These are phyloP conservation scores for Exaiptasia diaphana DNA, from an alignment of 64 coral and sea anemone genomes.

Conservation along the genomic window DNA sequence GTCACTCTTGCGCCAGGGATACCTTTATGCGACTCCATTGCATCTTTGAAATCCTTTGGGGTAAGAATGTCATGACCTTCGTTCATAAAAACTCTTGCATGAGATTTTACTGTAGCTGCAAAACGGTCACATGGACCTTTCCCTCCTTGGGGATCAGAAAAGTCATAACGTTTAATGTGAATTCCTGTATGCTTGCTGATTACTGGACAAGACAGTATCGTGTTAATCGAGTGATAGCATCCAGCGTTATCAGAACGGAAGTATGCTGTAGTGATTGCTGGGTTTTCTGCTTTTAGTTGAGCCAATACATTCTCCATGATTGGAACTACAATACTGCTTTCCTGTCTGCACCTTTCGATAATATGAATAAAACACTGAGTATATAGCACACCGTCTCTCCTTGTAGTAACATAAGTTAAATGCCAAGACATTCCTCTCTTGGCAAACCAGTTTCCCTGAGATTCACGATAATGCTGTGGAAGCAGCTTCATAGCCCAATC, in stretches of 20 bases:
- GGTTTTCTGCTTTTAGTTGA: neutral
- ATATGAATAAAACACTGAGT: slow-evolving; percentile 23
- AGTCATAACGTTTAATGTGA: slow-evolving; percentile 15
- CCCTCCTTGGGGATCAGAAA: slow-evolving; percentile 14
- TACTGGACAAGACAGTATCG: slow-evolving; percentile 10
- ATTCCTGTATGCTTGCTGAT: slow-evolving; percentile 31
- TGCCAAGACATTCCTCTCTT: slow-evolving; percentile 28
- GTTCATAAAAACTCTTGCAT: slow-evolving; percentile 22
- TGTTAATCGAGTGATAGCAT: slow-evolving; percentile 39
- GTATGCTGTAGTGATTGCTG: neutral
- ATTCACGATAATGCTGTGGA: neutral
- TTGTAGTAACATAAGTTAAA: neutral
- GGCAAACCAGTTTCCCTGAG: slow-evolving; percentile 26
- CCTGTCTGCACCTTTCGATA: slow-evolving; percentile 1
- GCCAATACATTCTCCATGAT: neutral
- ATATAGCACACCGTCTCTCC: neutral
- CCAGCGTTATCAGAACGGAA: slow-evolving; percentile 45
- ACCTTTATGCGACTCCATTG: slow-evolving; percentile 9
- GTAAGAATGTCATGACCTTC: slow-evolving; percentile 31
- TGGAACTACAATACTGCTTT: neutral
- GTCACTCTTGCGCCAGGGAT: neutral
- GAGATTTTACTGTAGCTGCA: slow-evolving; percentile 7
- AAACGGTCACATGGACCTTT: slow-evolving; percentile 20
- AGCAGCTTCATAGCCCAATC: slow-evolving; percentile 28
- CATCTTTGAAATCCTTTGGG: slow-evolving; percentile 23